Conservation (phyloP, 2,113 vertebrate genomes). For the Anas platyrhynchos region DNA sequence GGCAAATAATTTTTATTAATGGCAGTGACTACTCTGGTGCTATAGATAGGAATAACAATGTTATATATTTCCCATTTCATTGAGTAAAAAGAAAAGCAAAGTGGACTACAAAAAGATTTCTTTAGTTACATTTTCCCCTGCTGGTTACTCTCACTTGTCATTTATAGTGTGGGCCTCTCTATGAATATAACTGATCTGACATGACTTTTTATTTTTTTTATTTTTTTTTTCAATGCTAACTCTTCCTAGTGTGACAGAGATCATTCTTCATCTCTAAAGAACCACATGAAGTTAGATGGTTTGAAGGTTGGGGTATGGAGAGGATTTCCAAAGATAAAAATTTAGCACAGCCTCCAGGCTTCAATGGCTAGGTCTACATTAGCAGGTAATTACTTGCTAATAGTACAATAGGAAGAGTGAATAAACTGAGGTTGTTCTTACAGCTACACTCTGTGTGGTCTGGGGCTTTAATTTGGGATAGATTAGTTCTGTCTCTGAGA, state of each 20-base stretch:
- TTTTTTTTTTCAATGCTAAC: background rate
- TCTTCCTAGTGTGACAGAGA: background rate
- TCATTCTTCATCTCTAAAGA: background rate
- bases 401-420: background rate
- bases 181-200: background rate
- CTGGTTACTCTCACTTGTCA: background rate
- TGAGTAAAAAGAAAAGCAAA: background rate
- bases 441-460: background rate
- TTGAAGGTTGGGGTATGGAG: background rate
- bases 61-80: background rate
- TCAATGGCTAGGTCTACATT: background rate
- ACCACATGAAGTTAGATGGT: background rate
- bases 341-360: background rate
- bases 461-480: background rate
- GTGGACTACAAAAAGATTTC: background rate
- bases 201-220: background rate
- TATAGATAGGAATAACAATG: background rate
- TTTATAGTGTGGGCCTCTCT: background rate
- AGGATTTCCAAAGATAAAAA: background rate
- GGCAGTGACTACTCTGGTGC: background rate
- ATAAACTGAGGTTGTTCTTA: background rate
- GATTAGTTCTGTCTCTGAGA: background rate
- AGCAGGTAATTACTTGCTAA: background rate
- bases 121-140: background rate
- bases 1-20: background rate